A percentile compares a stretch with the other conserved stretches of the same genome.
Conservation (phyloP, 2,888 invertebrate species). For the Amphipoea lucens region DNA sequence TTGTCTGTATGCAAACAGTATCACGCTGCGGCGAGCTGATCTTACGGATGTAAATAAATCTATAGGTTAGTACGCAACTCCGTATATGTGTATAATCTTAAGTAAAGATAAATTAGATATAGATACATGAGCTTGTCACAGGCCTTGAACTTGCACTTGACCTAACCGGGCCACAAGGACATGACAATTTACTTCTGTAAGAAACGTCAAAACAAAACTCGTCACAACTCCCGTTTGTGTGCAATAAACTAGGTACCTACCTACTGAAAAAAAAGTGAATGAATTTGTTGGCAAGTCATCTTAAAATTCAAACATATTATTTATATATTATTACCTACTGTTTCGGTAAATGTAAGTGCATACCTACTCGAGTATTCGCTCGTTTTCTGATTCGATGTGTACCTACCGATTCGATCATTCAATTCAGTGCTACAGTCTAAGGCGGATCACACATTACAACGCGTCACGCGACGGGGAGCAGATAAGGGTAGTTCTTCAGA, state of each 20-base stretch:
- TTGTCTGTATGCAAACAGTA: conserved; percentile 30
- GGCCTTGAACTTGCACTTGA: conserved; percentile 42
- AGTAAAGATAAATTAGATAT: conserved; percentile 19
- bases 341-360: background rate
- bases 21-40: conserved; percentile 29
- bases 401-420: background rate
- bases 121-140: background rate
- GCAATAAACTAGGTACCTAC: background rate
- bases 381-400: background rate
- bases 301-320: background rate
- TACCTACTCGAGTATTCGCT: background rate
- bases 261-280: conserved; percentile 21
- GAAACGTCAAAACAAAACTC: conserved; percentile 25
- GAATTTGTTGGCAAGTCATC: conserved; percentile 28
- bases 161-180: conserved; percentile 15
- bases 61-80: background rate
- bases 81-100: conserved; percentile 32
- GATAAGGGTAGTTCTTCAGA: too few relatives aligned
- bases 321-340: background rate
- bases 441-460: too few relatives aligned
- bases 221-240: conserved; percentile 5
- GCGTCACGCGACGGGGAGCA: too few relatives aligned
- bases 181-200: conserved; percentile 8
- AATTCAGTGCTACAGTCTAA: background rate
- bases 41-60: conserved; percentile 39